Percentiles rank a stretch among this genome's conserved stretches.
These are phyloP conservation scores for Melopsittacus undulatus DNA, from an alignment of 2,797 vertebrate genomes.

Conservation along the genomic window DNA sequence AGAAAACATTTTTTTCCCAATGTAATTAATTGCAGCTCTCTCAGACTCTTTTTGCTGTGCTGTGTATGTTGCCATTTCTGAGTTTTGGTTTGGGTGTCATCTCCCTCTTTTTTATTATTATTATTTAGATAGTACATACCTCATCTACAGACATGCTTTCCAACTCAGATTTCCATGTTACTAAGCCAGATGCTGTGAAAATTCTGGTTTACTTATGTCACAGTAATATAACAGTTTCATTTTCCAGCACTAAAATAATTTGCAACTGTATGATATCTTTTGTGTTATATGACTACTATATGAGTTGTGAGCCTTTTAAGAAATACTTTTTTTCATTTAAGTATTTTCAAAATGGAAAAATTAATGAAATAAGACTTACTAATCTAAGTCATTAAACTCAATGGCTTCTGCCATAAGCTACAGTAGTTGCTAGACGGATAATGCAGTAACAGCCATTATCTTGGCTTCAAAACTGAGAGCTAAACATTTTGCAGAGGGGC, in stretches of 20 bases:
- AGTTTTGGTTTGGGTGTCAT: neutral
- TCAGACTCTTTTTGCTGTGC: neutral
- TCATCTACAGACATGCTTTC: neutral
- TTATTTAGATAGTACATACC: neutral
- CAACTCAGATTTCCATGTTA: neutral
- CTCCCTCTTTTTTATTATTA: too few species aligned
- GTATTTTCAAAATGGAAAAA: neutral
- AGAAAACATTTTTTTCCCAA: neutral
- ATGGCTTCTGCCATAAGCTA: neutral
- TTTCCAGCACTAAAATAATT: neutral
- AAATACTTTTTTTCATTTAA: neutral
- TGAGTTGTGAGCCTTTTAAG: neutral
- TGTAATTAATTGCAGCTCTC: neutral
- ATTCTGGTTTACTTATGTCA: neutral
- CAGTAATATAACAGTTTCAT: neutral
- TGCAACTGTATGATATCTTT: neutral
- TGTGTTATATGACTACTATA: neutral
- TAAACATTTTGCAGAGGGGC: neutral
- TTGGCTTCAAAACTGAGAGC: neutral
- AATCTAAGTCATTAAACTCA: neutral
- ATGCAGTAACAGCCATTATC: neutral
- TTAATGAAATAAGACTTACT: neutral
- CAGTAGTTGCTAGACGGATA: neutral
- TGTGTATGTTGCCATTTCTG: neutral
- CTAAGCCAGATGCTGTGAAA: neutral